Conservation (phyloP, 1,140 invertebrate species). For the Drepana arcuata region DNA sequence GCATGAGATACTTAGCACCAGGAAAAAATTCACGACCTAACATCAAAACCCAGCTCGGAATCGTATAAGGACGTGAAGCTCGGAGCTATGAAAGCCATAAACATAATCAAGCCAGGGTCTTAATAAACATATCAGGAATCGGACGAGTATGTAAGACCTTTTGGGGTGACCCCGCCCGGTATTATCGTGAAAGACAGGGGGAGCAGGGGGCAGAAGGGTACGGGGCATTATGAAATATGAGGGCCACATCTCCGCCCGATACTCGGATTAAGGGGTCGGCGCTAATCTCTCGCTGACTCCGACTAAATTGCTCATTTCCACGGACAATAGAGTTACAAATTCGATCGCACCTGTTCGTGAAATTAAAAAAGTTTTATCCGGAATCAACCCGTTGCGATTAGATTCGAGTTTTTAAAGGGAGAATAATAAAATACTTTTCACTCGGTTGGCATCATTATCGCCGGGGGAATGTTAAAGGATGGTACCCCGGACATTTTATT, state of each 20-base stretch:
- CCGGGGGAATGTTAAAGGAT: no score
- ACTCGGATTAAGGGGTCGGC: conserved; percentile 25
- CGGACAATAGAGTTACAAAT: conserved; percentile 32
- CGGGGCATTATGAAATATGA: conserved; percentile 38
- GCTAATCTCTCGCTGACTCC: conserved; percentile 35
- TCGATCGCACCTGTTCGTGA: conserved; percentile 27
- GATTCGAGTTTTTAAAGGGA: no score
- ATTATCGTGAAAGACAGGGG: conserved; percentile 15
- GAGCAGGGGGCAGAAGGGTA: conserved; percentile 2
- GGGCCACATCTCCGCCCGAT: conserved; percentile 25
- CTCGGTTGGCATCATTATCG: no score
- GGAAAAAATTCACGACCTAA: no score
- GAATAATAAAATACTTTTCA: no score
- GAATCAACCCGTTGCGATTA: conserved; percentile 13
- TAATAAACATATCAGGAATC: conserved; percentile 34
- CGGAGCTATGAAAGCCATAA: no score
- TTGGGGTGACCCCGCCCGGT: conserved; percentile 3
- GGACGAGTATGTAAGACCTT: conserved; percentile 11
- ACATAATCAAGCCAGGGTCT: conserved; percentile 23
- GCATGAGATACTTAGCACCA: no score
- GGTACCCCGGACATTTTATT: no score
- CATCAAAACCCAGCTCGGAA: no score
- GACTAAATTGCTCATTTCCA: conserved; percentile 31
- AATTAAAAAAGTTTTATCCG: conserved; percentile 37
- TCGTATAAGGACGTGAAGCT: no score